Conservation (phyloP, 1,140 invertebrate species). For the Globodera rostochiensis region DNA sequence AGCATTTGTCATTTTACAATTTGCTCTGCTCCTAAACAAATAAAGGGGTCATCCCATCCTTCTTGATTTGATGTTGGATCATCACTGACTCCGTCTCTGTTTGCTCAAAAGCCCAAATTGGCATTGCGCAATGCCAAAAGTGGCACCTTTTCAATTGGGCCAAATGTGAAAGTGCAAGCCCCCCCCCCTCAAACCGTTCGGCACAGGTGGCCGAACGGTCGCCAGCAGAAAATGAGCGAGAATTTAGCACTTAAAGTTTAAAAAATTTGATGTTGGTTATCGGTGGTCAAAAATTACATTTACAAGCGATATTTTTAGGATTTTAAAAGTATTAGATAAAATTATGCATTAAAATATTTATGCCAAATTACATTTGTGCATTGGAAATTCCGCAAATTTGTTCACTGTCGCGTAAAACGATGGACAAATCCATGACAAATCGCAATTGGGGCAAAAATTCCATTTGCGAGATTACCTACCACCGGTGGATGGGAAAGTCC, state of each 20-base stretch:
- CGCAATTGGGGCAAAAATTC: not conserved
- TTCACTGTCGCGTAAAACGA: not conserved
- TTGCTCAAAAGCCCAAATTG: not conserved
- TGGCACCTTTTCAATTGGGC: constrained; percentile 1
- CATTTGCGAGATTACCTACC: not conserved
- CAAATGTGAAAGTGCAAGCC: not conserved
- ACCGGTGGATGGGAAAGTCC: not conserved
- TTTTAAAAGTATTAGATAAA: not conserved
- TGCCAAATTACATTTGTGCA: not conserved
- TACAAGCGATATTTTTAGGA: not conserved
- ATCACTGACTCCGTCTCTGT: not conserved
- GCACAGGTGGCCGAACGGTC: not conserved
- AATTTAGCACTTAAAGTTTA: not conserved
- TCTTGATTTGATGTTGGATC: not conserved
- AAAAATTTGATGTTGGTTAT: not conserved
- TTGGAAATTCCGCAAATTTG: not conserved
- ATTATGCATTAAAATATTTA: not conserved
- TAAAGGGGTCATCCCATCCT: not conserved
- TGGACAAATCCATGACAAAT: constrained; percentile 5
- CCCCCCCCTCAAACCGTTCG: not conserved
- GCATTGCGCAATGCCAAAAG: not conserved
- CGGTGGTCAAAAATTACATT: not conserved
- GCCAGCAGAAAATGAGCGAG: not conserved
- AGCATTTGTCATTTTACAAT: not conserved
- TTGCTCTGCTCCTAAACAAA: not conserved